Evolutionary conservation across 2,888 invertebrate genomes (phyloP).

Genomic region (Coremacera marginata): DNA sequence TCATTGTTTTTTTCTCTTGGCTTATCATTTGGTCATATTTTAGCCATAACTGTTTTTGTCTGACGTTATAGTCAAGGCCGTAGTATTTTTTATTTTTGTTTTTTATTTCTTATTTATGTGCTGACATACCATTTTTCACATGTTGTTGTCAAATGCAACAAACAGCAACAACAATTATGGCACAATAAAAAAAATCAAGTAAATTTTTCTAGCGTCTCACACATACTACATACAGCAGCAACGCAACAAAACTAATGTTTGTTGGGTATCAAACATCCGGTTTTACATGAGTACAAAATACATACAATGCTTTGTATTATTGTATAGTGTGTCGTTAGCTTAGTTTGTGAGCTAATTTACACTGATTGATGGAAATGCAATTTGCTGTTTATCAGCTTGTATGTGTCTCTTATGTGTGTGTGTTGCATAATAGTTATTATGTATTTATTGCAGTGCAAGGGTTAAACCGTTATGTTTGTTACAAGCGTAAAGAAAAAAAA

Average conservation of each 20-base stretch:
- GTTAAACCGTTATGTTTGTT: too few species aligned
- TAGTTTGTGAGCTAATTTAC: not conserved
- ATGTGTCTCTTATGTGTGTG: slow-evolving; percentile 13
- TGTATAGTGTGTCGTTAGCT: not conserved
- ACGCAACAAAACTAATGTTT: slow-evolving; percentile 1
- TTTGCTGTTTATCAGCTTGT: slow-evolving; percentile 22
- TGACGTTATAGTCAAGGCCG: slow-evolving; percentile 27
- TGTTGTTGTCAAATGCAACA: slow-evolving; percentile 25
- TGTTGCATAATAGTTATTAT: slow-evolving; percentile 14
- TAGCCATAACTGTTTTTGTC: not conserved
- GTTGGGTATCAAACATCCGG: slow-evolving; percentile 19
- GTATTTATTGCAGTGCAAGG: too few species aligned
- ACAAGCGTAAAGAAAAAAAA: too few species aligned
- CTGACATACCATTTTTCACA: slow-evolving; percentile 2
- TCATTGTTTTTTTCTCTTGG: not conserved
- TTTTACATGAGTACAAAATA: not conserved
- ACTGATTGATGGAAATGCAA: slow-evolving; percentile 2
- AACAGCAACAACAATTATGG: slow-evolving; percentile 2
- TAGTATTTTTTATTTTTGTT: not conserved
- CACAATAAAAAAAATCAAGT: not conserved
- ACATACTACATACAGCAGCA: not conserved
- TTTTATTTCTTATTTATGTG: not conserved
- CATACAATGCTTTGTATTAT: not conserved
- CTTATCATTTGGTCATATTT: not conserved
- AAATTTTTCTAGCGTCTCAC: not conserved